A percentile compares a stretch with the other conserved stretches of the same genome.
Evolutionary conservation across 2,888 invertebrate species (phyloP).

Genomic region (Asteroscopus sphinx): DNA sequence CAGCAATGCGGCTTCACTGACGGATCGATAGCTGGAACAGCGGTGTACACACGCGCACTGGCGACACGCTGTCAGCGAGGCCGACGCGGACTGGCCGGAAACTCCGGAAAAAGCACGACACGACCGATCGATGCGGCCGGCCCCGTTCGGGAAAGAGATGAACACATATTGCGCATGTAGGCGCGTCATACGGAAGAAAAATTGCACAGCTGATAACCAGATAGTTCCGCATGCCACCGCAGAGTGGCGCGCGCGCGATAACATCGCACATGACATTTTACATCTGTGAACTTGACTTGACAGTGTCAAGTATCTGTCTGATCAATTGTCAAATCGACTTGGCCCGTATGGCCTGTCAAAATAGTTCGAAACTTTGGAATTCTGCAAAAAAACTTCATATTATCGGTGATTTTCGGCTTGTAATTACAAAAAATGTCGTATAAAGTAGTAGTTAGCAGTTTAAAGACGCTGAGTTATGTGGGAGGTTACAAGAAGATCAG

Average conservation of each 20-base stretch:
- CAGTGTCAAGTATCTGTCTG: too few species aligned
- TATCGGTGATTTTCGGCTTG: conserved; percentile 15
- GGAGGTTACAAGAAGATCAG: conserved; percentile 80
- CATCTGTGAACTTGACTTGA: too few species aligned
- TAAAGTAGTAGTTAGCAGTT: conserved; percentile 76
- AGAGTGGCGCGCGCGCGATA: conserved; percentile 71
- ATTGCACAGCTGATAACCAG: conserved; percentile 84
- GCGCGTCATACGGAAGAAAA: conserved; percentile 81
- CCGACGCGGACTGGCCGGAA: conserved; percentile 76
- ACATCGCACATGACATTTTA: conserved; percentile 62
- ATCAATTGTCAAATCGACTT: conserved; percentile 48
- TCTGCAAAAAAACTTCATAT: conserved; percentile 1
- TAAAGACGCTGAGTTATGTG: conserved; percentile 80
- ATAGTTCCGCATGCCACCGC: conserved; percentile 63
- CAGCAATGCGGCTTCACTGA: conserved; percentile 88
- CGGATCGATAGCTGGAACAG: conserved; percentile 84
- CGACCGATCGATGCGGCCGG: conserved; percentile 75
- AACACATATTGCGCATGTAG: conserved; percentile 84
- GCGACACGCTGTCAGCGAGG: conserved; percentile 77
- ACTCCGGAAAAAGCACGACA: conserved; percentile 80
- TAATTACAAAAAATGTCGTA: conserved; percentile 72
- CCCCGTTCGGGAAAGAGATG: conserved; percentile 84
- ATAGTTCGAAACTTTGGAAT: conserved; percentile 35
- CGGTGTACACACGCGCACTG: conserved; percentile 84
- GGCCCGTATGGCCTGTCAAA: conserved; percentile 51